These are phyloP conservation scores for Oithona nana DNA, from an alignment of 2,888 invertebrate species.

Conservation along the genomic window DNA sequence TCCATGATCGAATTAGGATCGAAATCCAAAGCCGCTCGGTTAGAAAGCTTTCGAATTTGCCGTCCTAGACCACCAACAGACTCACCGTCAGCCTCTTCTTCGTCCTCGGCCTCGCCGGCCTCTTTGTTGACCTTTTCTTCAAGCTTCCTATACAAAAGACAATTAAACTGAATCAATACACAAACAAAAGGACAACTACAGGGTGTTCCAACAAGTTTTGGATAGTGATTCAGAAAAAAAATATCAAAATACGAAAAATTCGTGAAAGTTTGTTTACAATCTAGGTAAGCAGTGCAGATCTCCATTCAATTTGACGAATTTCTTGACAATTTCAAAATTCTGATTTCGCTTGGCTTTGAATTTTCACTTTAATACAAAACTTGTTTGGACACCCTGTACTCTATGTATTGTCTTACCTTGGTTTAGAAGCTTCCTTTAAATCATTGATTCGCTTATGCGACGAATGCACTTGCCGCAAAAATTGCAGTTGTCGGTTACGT, in stretches of 20 bases:
- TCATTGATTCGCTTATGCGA: background rate
- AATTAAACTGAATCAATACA: too few species aligned
- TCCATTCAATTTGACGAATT: too few species aligned
- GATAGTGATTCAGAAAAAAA: too few species aligned
- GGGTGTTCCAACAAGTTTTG: too few species aligned
- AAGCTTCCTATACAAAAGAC: too few species aligned
- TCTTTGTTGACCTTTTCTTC: background rate
- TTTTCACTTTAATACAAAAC: background rate
- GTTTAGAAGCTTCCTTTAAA: background rate
- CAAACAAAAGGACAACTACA: too few species aligned
- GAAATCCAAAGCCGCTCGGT: too few species aligned
- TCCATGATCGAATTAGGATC: too few species aligned
- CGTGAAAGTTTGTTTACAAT: too few species aligned
- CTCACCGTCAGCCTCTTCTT: background rate
- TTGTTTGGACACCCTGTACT: background rate
- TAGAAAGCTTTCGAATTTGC: background rate
- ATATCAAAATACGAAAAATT: too few species aligned
- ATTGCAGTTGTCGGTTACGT: background rate
- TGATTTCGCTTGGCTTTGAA: background rate
- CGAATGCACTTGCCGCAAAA: background rate
- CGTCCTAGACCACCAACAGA: constrained; percentile 1
- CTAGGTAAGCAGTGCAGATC: too few species aligned
- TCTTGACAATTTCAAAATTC: too few species aligned
- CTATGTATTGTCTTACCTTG: background rate
- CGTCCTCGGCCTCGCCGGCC: background rate